phyloP scores from a whole-genome alignment of 2,888 invertebrate species.

The Neocrepidodera transversa region DNA sequence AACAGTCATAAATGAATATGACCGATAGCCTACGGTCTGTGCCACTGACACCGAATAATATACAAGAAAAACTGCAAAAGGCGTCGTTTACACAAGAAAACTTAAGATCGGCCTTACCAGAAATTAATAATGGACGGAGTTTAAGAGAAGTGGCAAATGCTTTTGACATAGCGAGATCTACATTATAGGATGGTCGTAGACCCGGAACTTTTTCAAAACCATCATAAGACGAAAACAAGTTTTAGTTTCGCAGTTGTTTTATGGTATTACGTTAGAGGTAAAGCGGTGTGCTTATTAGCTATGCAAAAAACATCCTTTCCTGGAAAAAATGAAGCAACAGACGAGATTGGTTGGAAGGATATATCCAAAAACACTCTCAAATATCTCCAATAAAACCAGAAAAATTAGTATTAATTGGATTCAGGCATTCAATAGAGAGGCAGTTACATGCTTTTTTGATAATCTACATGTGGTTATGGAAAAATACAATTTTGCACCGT shows the following conservation, averaged over 20 bases:
- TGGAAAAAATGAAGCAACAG: too few relatives aligned
- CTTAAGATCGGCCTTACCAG: neutral
- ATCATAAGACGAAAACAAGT: too few relatives aligned
- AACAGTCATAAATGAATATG: too few relatives aligned
- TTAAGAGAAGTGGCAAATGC: neutral
- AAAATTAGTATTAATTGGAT: conserved; percentile 23
- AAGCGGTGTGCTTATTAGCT: neutral
- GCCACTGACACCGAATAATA: too few relatives aligned
- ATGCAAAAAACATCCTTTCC: conserved; percentile 5
- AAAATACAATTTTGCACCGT: conserved; percentile 9
- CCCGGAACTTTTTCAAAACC: neutral
- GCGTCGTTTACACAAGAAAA: too few relatives aligned
- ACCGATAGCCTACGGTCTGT: too few relatives aligned
- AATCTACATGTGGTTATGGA: conserved; percentile 8
- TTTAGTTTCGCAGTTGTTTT: conserved; percentile 4
- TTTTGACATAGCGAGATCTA: neutral
- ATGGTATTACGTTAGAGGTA: neutral
- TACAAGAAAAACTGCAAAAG: neutral
- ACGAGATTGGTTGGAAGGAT: conserved; percentile 8
- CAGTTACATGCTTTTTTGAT: neutral
- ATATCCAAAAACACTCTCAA: neutral
- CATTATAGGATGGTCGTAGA: neutral
- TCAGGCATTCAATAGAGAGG: conserved; percentile 24
- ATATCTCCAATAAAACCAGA: conserved; percentile 25
- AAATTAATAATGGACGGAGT: neutral